phyloP scores from a whole-genome alignment of 30 jellyfish, hydroid and myxozoan species.

The Hydractinia echinata region DNA sequence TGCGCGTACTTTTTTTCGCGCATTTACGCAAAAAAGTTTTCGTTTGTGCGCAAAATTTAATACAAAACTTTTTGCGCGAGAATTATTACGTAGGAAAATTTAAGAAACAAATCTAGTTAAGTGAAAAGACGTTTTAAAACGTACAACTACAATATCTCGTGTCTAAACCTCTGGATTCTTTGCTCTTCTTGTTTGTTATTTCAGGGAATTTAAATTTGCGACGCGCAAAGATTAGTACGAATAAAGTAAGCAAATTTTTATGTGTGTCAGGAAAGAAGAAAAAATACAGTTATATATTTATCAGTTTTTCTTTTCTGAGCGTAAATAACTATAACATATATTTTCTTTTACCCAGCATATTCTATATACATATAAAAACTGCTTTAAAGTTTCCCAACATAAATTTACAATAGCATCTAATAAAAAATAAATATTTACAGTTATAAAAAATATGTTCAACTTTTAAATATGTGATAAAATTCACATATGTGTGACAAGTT shows the following conservation, averaged over 20 bases:
- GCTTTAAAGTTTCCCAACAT: background rate
- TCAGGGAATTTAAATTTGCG: no score
- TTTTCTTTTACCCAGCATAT: background rate
- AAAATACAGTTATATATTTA: background rate
- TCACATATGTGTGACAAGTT: slow-evolving; percentile 66
- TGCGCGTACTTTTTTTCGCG: background rate
- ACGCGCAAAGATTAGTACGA: no score
- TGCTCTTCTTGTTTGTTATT: no score
- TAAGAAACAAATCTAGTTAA: no score
- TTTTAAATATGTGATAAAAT: background rate
- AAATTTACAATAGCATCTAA: background rate
- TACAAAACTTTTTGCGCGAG: no score
- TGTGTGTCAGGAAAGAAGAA: background rate
- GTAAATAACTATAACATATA: background rate
- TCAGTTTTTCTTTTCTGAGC: background rate
- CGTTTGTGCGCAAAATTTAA: no score
- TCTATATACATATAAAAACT: background rate
- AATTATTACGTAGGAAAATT: no score
- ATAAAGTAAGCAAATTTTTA: no score
- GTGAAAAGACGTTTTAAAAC: no score
- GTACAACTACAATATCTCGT: no score
- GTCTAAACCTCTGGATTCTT: no score
- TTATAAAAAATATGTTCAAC: background rate
- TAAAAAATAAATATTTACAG: background rate
- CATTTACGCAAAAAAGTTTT: no score